phyloP scores from a whole-genome alignment of 2,888 invertebrate species.

The Agrochola litura region DNA sequence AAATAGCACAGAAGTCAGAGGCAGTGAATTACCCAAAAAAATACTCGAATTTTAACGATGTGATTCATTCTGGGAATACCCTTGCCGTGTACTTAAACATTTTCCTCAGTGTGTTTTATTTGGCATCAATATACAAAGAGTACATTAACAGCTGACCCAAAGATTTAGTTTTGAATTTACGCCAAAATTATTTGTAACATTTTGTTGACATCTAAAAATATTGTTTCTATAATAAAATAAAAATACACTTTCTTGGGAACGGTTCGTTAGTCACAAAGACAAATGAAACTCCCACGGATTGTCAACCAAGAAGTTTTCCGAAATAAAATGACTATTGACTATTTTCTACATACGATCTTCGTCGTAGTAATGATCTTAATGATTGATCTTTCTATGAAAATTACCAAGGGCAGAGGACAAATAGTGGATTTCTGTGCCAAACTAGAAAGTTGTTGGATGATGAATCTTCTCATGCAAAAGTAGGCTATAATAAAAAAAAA shows the following conservation, averaged over 20 bases:
- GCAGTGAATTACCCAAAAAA: neutral
- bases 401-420: neutral
- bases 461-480: neutral
- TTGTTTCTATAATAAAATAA: neutral
- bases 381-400: neutral
- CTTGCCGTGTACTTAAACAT: neutral
- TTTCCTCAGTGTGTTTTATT: conserved; percentile 7
- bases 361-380: neutral
- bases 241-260: conserved; percentile 4
- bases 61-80: neutral
- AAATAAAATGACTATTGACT: neutral
- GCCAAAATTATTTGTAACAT: conserved; percentile 22
- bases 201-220: conserved; percentile 27
- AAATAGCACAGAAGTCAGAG: neutral
- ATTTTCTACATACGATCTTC: neutral
- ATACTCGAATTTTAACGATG: neutral
- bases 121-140: conserved; percentile 14
- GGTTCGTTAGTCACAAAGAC: conserved; percentile 14
- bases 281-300: neutral
- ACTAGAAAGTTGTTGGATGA: neutral
- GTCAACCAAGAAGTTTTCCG: too few species aligned
- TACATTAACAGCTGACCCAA: neutral
- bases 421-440: neutral
- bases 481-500: neutral
- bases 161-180: conserved; percentile 18